A percentile compares a stretch with the other conserved stretches of the same genome.
Conservation (phyloP, 2,888 invertebrate species). For the Cristatella mucedo region DNA sequence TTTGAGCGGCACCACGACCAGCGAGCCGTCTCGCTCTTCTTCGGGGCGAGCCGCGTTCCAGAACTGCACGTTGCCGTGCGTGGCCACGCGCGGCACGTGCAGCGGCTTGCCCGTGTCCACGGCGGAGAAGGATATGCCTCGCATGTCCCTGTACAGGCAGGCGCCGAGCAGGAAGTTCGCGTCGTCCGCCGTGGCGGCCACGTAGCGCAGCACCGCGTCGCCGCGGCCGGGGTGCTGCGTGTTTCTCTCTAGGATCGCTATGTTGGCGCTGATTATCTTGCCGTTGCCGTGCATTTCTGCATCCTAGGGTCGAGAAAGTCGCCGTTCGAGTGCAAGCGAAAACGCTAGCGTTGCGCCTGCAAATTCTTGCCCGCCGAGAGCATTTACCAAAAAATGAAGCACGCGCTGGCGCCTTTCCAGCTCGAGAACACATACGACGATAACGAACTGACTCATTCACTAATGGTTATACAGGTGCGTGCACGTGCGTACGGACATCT, state of each 20-base stretch:
- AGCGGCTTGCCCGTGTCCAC: conserved; percentile 34
- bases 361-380: too few species aligned
- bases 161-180: conserved; percentile 30
- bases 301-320: conserved; percentile 21
- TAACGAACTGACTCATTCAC: too few species aligned
- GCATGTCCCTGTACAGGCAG: conserved; percentile 19
- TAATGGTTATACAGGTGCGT: too few species aligned
- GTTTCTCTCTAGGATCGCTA: conserved; percentile 33
- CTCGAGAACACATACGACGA: too few species aligned
- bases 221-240: conserved; percentile 19
- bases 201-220: conserved; percentile 26
- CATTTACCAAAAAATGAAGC: too few species aligned
- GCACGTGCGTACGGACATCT: too few species aligned
- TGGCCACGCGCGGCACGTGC: conserved; percentile 33
- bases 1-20: conserved; percentile 34
- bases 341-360: too few species aligned
- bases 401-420: too few species aligned
- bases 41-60: conserved; percentile 30
- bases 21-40: conserved; percentile 32
- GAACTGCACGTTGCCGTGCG: conserved; percentile 34
- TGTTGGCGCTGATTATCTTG: conserved; percentile 30
- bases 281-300: conserved; percentile 34
- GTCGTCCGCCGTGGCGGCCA: conserved; percentile 33
- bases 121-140: conserved; percentile 22
- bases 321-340: too few species aligned